These are phyloP conservation scores for Polyommatus icarus DNA, from an alignment of 2,888 invertebrate species.

Conservation along the genomic window DNA sequence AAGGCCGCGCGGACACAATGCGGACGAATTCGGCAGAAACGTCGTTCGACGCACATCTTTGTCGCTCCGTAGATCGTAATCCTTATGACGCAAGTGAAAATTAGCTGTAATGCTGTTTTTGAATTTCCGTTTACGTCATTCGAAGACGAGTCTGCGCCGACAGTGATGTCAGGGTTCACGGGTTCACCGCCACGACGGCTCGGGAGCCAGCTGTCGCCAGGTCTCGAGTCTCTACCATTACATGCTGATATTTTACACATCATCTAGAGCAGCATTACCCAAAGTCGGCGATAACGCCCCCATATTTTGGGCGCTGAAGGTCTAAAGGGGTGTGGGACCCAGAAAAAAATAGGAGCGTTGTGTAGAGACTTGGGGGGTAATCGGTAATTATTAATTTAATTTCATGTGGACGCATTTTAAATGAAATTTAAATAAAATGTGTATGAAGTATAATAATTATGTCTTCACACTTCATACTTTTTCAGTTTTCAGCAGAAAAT, in stretches of 20 bases:
- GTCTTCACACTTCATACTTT: too few species aligned
- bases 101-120: background rate
- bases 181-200: background rate
- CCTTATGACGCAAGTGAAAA: conserved; percentile 27
- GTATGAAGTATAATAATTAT: too few species aligned
- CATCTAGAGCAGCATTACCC: background rate
- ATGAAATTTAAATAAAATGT: too few species aligned
- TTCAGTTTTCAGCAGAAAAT: too few species aligned
- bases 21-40: conserved; percentile 9
- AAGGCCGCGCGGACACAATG: conserved; percentile 20
- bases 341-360: too few species aligned
- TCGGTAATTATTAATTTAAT: too few species aligned
- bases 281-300: too few species aligned
- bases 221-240: background rate
- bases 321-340: too few species aligned
- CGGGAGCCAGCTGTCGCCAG: background rate
- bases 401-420: too few species aligned
- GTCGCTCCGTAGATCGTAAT: background rate
- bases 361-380: too few species aligned
- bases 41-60: background rate
- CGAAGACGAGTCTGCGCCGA: background rate
- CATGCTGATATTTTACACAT: background rate
- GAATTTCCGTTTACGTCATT: conserved; percentile 14
- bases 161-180: conserved; percentile 1
- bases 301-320: too few species aligned